A percentile compares a stretch with the other conserved stretches of the same genome.
Evolutionary conservation across 2,113 vertebrate genomes (phyloP).

Genomic region (Eptesicus fuscus): DNA sequence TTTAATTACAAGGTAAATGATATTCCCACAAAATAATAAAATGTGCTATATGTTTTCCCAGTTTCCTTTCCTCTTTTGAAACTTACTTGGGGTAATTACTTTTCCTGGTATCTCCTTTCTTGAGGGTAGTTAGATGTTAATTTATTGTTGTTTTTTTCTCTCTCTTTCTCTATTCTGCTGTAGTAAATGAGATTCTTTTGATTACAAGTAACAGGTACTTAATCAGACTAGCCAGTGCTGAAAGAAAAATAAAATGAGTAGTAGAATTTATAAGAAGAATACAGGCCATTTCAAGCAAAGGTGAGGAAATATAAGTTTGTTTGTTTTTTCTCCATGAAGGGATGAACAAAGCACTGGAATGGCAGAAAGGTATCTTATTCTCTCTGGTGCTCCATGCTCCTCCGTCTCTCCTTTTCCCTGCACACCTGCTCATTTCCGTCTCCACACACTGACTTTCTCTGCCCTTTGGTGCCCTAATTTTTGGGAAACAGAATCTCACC

Average conservation of each 20-base stretch:
- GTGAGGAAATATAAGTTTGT: background rate
- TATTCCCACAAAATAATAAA: background rate
- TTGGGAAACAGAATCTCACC: background rate
- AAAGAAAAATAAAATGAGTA: background rate
- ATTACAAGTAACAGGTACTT: background rate
- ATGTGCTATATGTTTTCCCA: background rate
- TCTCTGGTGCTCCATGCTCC: rapidly evolving
- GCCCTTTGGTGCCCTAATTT: background rate
- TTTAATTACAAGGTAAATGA: slow-evolving; percentile 26
- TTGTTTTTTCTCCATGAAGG: background rate
- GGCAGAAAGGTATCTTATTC: background rate
- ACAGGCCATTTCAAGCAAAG: background rate
- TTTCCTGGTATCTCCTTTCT: slow-evolving; percentile 43
- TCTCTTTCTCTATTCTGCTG: background rate
- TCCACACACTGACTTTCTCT: background rate
- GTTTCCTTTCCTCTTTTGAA: background rate
- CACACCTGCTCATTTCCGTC: background rate
- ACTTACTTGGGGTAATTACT: slow-evolving; percentile 36
- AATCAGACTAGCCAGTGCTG: background rate
- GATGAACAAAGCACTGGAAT: background rate
- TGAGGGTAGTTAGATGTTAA: slow-evolving; percentile 2
- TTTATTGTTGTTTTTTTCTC: background rate
- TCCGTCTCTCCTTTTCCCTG: background rate
- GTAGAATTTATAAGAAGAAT: background rate
- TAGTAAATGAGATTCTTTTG: background rate